Base-by-base conservation (phyloP, 2,113 vertebrate genomes). In the Athene cunicularia region DNA sequence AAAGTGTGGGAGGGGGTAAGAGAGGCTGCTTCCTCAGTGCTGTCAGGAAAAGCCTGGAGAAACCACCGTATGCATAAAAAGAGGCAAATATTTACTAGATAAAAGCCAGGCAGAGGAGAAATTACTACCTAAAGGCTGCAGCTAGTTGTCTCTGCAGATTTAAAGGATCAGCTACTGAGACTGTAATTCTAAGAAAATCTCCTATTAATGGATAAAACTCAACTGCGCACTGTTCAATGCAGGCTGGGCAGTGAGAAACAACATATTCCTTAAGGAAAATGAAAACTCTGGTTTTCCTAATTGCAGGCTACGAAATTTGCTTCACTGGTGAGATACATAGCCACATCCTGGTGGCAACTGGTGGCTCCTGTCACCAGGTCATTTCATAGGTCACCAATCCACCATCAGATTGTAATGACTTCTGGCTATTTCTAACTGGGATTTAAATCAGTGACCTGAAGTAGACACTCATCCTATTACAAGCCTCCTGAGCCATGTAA, bases 381-480 rank as follows among this genome's bases (percentile, higher is more conserved):
- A 53, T 82, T 96, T 80, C 91, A 79, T 55, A 94, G 77, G 80
- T 94, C 80, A 93, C 73, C 83, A 89, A 76, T 53, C 66, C 5
- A 4, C 76, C 41, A 64, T 39, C 60, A 79, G 56, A 64, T 91
- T 92, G 68, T 84, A 95, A 91, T 68, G 66, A 92, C 76, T 96
- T 89, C 91, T 95, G 94, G 73, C 95, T 95, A 95, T 95, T 97
- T 97, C 86, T 95, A 95, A 95, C 91, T 59, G 80, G 86, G 97
- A 95, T 94, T 97, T 97, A 88, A 95, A 94, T 91, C 95, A 95
- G 59, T 93, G 90, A 95, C 89, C 95, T 95, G 93, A 80, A 92
- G 83, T 75, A 96, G 91, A 94, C 83, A 72, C 76, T 94, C 86
- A 96, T 96, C 93, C 94, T 87, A 89, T 95, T 94, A 95, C 0